These are phyloP conservation scores for Apis laboriosa DNA, from an alignment of 1,140 invertebrate species.

Conservation along the genomic window DNA sequence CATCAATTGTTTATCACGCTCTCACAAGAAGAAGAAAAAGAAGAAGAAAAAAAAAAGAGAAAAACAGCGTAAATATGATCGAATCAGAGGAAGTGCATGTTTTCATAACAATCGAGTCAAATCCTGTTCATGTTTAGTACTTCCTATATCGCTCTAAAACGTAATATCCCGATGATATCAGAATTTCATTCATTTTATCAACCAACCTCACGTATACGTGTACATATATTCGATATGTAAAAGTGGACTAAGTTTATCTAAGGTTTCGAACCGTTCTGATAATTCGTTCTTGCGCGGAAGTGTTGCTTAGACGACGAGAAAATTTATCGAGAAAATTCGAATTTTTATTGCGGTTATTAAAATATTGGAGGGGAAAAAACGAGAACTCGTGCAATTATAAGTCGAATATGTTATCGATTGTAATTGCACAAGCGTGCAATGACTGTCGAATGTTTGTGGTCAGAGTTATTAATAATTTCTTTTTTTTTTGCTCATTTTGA, in stretches of 20 bases:
- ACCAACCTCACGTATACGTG: neutral
- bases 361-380: neutral
- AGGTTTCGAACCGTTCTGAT: conserved; percentile 6
- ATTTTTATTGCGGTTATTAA: neutral
- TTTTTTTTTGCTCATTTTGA: no score
- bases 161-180: neutral
- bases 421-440: neutral
- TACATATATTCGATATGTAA: neutral
- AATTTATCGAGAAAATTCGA: neutral
- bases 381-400: neutral
- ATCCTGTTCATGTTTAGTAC: neutral
- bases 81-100: neutral
- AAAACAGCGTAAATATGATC: neutral
- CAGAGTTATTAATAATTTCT: no score
- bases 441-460: no score
- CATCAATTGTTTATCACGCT: no score
- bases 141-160: neutral
- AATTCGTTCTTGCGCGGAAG: neutral
- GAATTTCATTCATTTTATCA: neutral
- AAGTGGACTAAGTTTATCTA: conserved; percentile 7
- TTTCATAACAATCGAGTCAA: neutral
- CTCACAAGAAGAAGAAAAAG: no score
- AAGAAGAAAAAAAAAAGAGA: no score
- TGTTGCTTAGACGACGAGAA: no score
- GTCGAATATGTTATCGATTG: neutral